Evolutionary conservation across 2,113 vertebrate genomes (phyloP), one percentile per base, ranked within the genome.

Genomic region (Microtus pennsylvanicus): DNA sequence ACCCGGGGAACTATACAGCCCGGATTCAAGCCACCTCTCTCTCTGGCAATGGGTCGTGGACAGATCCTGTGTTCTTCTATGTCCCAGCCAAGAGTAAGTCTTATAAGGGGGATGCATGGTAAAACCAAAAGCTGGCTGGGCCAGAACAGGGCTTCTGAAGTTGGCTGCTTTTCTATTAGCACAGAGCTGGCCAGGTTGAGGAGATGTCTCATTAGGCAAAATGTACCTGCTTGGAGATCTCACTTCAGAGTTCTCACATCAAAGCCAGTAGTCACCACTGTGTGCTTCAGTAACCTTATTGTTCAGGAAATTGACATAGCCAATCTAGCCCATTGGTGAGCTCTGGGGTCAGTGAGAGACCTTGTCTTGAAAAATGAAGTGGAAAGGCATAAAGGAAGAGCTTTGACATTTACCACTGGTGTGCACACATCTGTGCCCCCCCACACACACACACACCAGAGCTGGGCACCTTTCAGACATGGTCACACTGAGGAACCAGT

Each of bases 31-130:
- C 99, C 91, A 99, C 99, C 11, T 99, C 99, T 0, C 98, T 99
- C 42, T 99, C 99, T 65, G 99, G 99, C 70, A 99, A 99, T 2
- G 99, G 99, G 30, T 99, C 99, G 0, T 99, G 99, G 99, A 99
- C 99, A 0, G 99, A 99, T 26, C 98, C 99, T 2, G 98, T 99
- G 95, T 99, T 97, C 90, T 99, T 99, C 98, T 99, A 99, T 0
- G 99, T 99, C 76, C 99, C 99, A 0, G 98, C 99, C 85, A 99
- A 99, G 98, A 96, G 99, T 99, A 99, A 99, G 98, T 91, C 55
- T 65, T 67, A 14, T 6, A 24, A 50, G 38, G 50, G 65, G 26
- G 50, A 16, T 2, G 7, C 5, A 1, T 22, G 14, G 58, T 45
- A 33, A 35, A 28, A 4, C 19, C 2, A 0, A 17, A 45, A 33